A percentile compares a stretch with the other conserved stretches of the same genome.
Evolutionary conservation across 2,113 vertebrate species (phyloP).

Genomic region (Ophthalmolycus amberensis): DNA sequence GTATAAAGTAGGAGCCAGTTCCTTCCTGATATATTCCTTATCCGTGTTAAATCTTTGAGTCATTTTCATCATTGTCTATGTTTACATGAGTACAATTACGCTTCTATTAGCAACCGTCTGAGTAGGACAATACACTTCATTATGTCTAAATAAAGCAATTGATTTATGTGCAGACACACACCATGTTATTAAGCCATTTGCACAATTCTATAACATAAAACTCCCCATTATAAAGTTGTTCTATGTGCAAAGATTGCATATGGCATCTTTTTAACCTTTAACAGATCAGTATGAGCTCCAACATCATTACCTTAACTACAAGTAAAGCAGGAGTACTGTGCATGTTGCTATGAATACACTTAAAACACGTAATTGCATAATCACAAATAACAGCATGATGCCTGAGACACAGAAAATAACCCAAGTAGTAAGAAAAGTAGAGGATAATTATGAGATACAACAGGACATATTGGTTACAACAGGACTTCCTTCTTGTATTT

Average conservation of each 20-base stretch:
- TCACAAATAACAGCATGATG: neutral
- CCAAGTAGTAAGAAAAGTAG: neutral
- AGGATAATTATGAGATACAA: neutral
- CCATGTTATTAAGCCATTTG: neutral
- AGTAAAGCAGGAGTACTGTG: neutral
- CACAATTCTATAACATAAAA: neutral
- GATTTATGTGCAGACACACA: neutral
- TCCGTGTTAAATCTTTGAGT: neutral
- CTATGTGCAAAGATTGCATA: neutral
- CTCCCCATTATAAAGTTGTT: too few relatives aligned
- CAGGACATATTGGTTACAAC: neutral
- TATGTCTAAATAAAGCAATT: neutral
- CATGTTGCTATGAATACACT: neutral
- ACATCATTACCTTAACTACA: neutral
- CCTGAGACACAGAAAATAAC: neutral
- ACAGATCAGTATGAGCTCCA: neutral
- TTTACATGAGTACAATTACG: neutral
- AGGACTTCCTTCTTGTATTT: neutral
- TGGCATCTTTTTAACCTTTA: neutral
- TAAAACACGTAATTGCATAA: neutral
- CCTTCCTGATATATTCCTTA: neutral
- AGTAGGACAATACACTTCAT: neutral
- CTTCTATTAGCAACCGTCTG: neutral
- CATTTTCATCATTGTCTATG: neutral
- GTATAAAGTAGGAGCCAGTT: neutral